Evolutionary conservation across 2,113 vertebrate genomes (phyloP), one percentile per base, ranked within the genome.

Genomic region (Poeciliopsis prolifica): DNA sequence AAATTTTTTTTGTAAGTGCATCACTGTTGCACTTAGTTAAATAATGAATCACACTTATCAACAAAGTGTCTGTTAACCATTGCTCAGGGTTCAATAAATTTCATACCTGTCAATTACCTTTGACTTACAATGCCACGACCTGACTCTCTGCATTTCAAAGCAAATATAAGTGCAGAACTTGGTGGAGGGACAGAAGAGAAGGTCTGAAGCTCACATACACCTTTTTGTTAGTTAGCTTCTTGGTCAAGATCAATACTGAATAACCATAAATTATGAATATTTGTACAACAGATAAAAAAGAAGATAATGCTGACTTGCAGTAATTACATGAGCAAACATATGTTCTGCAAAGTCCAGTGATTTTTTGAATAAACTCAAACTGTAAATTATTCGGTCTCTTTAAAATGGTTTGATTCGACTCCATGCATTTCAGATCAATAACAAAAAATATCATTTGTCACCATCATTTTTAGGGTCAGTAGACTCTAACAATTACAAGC

Each of bases 131-230:
- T 78, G 42, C 74, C 67, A 44, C 9, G 22, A 74, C 58, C 61
- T 3, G 75, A 82, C 72, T 89, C 69, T 10, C 75, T 83, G 75
- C 64, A 70, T 73, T 85, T 81, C 77, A 88, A 75, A 86, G 65
- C 51, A 22, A 70, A 72, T 77, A 68, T 70, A 86, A 85, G 74
- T 66, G 77, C 74, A 72, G 64, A 73, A 79, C 74, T 88, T 89
- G 87, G 89, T 82, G 85, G 35, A 2, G 44, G 72, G 65, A 78
- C 84, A 15, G 83, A 79, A 85, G 64, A 31, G 74, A 70, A 68
- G 28, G 44, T 37, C 72, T 68, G 79, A 80, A 76, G 77, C 69
- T 78, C 70, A 60, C 67, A 62, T n/a, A 64, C 61, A 51, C 72
- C 71, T 78, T 74, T 75, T 70, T 58, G 67, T n/a, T 79, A 75